Percentiles rank a stretch among this genome's conserved stretches.
Conservation (phyloP, 2,888 invertebrate species). For the Crematogaster levior region DNA sequence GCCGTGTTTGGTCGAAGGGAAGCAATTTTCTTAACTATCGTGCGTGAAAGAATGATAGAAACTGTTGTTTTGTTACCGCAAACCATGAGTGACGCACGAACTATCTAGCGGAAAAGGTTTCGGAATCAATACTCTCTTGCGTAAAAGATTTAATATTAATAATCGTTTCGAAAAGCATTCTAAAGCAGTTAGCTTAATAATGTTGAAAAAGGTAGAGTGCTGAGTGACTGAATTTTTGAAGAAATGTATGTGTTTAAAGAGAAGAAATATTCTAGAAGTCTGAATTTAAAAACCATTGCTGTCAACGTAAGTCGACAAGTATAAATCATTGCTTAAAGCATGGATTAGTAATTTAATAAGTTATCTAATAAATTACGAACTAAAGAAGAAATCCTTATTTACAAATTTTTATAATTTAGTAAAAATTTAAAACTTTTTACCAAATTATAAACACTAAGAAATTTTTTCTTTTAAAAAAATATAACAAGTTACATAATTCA, state of each 20-base stretch:
- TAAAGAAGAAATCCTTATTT: background rate
- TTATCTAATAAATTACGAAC: constrained; percentile 3
- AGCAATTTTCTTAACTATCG: constrained; percentile 37
- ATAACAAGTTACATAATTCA: background rate
- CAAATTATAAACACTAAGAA: background rate
- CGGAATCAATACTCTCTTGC: background rate
- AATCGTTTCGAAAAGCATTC: background rate
- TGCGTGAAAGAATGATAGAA: constrained; percentile 25
- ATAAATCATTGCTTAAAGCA: background rate
- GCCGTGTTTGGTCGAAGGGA: constrained; percentile 12
- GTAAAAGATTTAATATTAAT: constrained; percentile 18
- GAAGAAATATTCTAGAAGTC: constrained; percentile 4
- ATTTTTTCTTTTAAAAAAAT: background rate
- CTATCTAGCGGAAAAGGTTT: background rate
- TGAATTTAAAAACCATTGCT: background rate
- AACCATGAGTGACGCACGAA: constrained; percentile 13
- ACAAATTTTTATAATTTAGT: no score
- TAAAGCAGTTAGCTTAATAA: background rate
- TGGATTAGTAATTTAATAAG: background rate
- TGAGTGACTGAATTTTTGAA: constrained; percentile 9
- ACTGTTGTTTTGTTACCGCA: constrained; percentile 6
- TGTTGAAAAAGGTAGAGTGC: background rate
- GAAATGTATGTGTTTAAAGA: constrained; percentile 13
- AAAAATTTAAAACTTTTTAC: background rate
- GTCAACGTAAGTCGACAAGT: constrained; percentile 21